Evolutionary conservation across 2,797 vertebrate species (phyloP).

Genomic region (Oryzias dopingdopingensis): DNA sequence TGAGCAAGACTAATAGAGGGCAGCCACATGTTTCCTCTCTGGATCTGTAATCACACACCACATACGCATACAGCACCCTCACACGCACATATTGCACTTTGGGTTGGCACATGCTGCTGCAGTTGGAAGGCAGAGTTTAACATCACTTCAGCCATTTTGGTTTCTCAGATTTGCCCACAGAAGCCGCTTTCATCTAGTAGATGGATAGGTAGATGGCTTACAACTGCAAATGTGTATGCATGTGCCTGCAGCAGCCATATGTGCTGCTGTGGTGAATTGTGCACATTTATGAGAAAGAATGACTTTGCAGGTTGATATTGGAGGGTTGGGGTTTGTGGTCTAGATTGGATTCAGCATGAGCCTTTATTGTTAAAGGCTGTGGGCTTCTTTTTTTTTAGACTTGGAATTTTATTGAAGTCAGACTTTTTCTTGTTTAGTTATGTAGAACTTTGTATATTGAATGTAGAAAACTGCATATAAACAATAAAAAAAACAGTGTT

Average conservation of each 20-base stretch:
- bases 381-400: conserved; percentile 48
- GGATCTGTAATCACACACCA: conserved; percentile 34
- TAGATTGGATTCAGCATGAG: conserved; percentile 44
- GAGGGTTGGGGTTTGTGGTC: conserved; percentile 57
- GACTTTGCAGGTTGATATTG: conserved; percentile 38
- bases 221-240: conserved; percentile 8
- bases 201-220: conserved; percentile 38
- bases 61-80: conserved; percentile 6
- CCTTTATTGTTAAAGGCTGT: conserved; percentile 51
- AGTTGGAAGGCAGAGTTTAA: conserved; percentile 41
- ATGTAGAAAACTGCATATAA: too few species aligned
- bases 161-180: conserved; percentile 57
- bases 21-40: conserved; percentile 34
- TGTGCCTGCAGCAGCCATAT: conserved; percentile 6
- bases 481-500: too few species aligned
- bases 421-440: conserved; percentile 35
- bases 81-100: conserved; percentile 8
- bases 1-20: conserved; percentile 29
- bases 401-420: conserved; percentile 53
- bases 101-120: conserved; percentile 13
- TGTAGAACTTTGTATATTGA: not conserved
- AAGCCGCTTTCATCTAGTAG: conserved; percentile 51
- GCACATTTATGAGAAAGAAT: conserved; percentile 28
- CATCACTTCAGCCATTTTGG: conserved; percentile 37
- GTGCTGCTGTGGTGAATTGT: conserved; percentile 19